A percentile compares a stretch with the other conserved stretches of the same genome.
These are phyloP conservation scores for Marronus borbonicus DNA, from an alignment of 2,888 invertebrate species.

Conservation along the genomic window DNA sequence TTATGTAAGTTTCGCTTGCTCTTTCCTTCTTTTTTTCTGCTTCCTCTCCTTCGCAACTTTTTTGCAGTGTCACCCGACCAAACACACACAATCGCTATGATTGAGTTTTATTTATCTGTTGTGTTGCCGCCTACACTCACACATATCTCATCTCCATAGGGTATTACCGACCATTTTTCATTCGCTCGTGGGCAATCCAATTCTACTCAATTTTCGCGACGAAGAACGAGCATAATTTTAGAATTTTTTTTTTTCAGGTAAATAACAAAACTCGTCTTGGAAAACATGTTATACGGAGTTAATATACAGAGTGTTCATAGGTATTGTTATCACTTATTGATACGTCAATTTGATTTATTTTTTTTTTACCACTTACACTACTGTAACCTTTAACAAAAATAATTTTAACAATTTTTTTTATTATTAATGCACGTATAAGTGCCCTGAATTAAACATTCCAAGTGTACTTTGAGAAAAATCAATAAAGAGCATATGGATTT, in stretches of 20 bases:
- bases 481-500: too few species aligned
- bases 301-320: too few species aligned
- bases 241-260: background rate
- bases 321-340: too few species aligned
- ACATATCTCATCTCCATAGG: conserved; percentile 44
- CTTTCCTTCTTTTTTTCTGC: conserved; percentile 24
- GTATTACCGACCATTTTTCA: conserved; percentile 37
- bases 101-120: conserved; percentile 46
- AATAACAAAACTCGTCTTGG: conserved; percentile 3
- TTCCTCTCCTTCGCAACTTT: conserved; percentile 19
- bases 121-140: conserved; percentile 41
- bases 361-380: too few species aligned
- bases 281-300: too few species aligned
- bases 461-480: too few species aligned
- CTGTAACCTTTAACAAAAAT: too few species aligned
- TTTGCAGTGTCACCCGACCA: conserved; percentile 34
- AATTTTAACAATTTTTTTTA: too few species aligned
- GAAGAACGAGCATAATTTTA: conserved; percentile 22
- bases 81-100: conserved; percentile 41
- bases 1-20: conserved; percentile 34
- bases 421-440: too few species aligned
- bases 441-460: too few species aligned
- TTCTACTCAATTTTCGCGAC: conserved; percentile 19
- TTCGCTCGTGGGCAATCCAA: conserved; percentile 33
- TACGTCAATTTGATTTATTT: too few species aligned